These are phyloP conservation scores for Phortica magna DNA, from an alignment of 2,888 invertebrate genomes.

Conservation along the genomic window DNA sequence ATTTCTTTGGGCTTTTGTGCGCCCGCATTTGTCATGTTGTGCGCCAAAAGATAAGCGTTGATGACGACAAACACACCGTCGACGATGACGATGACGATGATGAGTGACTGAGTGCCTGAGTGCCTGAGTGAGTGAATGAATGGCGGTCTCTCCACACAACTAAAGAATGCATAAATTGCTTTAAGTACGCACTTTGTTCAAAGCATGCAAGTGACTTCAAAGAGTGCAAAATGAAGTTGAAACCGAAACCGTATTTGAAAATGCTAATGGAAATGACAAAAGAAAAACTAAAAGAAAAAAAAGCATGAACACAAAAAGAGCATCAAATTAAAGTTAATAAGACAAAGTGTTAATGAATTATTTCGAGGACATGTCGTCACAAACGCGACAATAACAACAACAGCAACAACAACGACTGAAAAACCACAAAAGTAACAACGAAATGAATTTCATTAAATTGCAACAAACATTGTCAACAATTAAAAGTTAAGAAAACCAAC, in stretches of 20 bases:
- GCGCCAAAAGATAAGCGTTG: constrained; percentile 20
- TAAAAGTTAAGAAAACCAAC: constrained; percentile 53
- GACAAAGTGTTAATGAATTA: constrained; percentile 77
- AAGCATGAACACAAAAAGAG: constrained; percentile 30
- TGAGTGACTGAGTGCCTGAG: not conserved
- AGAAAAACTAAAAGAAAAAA: constrained; percentile 8
- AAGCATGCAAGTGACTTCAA: not conserved
- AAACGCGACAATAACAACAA: constrained; percentile 53
- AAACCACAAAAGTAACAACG: constrained; percentile 45
- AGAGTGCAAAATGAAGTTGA: not conserved
- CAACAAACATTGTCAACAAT: constrained; percentile 73
- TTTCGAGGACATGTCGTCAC: constrained; percentile 72
- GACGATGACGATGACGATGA: not conserved
- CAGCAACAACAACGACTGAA: constrained; percentile 29
- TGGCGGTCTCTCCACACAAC: not conserved
- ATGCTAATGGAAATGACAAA: not conserved
- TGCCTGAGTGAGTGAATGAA: not conserved
- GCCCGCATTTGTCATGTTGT: constrained; percentile 23
- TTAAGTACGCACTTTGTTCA: constrained; percentile 24
- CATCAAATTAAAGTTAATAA: constrained; percentile 70
- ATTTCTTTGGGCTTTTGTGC: constrained; percentile 36
- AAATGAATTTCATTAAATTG: constrained; percentile 70
- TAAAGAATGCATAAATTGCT: constrained; percentile 28
- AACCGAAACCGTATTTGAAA: constrained; percentile 9
- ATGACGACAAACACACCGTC: constrained; percentile 9